A percentile compares a stretch with the other conserved stretches of the same genome.
Conservation (phyloP, 2,797 vertebrate genomes). For the Vultur gryphus region DNA sequence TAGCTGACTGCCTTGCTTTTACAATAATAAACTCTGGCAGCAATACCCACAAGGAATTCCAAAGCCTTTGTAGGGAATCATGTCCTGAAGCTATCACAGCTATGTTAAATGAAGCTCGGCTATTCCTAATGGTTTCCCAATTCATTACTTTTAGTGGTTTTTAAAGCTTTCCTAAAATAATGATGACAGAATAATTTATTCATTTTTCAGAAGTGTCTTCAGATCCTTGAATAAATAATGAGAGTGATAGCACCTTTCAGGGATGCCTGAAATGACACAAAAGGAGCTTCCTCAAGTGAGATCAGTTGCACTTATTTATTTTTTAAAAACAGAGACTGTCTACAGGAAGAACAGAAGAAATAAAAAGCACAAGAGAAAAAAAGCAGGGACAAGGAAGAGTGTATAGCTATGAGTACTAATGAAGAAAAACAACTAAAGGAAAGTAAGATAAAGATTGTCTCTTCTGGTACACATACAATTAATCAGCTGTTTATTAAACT, state of each 20-base stretch:
- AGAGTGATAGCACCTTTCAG: not conserved
- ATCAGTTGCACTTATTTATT: not conserved
- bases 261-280: not conserved
- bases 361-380: not conserved
- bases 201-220: not conserved
- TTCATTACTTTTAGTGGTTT: slow-evolving; percentile 9
- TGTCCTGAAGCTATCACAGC: slow-evolving; percentile 22
- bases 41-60: slow-evolving; percentile 49
- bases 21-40: slow-evolving; percentile 53
- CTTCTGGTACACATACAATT: not conserved
- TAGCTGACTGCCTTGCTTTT: slow-evolving; percentile 21
- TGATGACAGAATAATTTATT: slow-evolving; percentile 8
- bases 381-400: not conserved
- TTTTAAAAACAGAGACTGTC: not conserved
- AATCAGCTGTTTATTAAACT: not conserved
- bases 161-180: slow-evolving; percentile 30
- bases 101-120: not conserved
- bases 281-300: not conserved
- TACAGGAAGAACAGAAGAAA: not conserved
- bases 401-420: not conserved
- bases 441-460: not conserved
- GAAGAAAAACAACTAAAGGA: not conserved
- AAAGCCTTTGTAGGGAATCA: slow-evolving; percentile 24
- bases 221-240: slow-evolving; percentile 37
- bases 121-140: slow-evolving; percentile 26